These are phyloP conservation scores for Pterostichus niger DNA, from an alignment of 2,888 invertebrate species.

Conservation along the genomic window DNA sequence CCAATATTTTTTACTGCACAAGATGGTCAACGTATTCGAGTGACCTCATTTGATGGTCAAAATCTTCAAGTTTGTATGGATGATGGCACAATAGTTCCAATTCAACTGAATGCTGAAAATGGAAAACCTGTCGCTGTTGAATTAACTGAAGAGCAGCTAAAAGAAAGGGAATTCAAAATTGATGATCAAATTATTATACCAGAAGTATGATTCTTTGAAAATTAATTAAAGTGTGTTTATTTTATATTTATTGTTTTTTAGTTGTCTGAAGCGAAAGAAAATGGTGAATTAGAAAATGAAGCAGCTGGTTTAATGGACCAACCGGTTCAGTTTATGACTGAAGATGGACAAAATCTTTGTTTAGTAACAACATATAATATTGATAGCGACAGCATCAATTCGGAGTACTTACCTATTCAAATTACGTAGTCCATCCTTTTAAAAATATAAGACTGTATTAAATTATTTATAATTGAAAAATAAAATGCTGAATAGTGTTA, in stretches of 20 bases:
- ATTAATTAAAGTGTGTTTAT: not conserved
- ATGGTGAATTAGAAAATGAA: slow-evolving; percentile 72
- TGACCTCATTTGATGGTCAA: slow-evolving; percentile 79
- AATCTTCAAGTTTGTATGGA: slow-evolving; percentile 77
- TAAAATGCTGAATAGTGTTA: slow-evolving; percentile 2
- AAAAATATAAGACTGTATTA: slow-evolving; percentile 24
- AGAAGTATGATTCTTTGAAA: not conserved
- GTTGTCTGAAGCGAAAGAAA: slow-evolving; percentile 71
- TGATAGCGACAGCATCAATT: slow-evolving; percentile 75
- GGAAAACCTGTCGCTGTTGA: slow-evolving; percentile 70
- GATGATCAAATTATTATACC: slow-evolving; percentile 48
- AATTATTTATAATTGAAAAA: slow-evolving; percentile 12
- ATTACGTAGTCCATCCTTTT: slow-evolving; percentile 32
- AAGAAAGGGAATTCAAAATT: slow-evolving; percentile 40
- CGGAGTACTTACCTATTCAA: slow-evolving; percentile 76
- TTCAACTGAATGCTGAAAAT: slow-evolving; percentile 73
- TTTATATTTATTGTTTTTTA: slow-evolving; percentile 21
- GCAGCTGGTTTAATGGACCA: slow-evolving; percentile 70
- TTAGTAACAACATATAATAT: slow-evolving; percentile 81
- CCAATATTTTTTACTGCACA: slow-evolving; percentile 84
- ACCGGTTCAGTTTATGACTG: slow-evolving; percentile 79
- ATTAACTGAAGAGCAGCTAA: slow-evolving; percentile 62
- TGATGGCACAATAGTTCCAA: slow-evolving; percentile 76
- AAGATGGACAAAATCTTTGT: slow-evolving; percentile 81
- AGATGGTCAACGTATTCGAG: slow-evolving; percentile 83